Conservation (phyloP, 2,113 vertebrate genomes). For the Nannospalax galili region DNA sequence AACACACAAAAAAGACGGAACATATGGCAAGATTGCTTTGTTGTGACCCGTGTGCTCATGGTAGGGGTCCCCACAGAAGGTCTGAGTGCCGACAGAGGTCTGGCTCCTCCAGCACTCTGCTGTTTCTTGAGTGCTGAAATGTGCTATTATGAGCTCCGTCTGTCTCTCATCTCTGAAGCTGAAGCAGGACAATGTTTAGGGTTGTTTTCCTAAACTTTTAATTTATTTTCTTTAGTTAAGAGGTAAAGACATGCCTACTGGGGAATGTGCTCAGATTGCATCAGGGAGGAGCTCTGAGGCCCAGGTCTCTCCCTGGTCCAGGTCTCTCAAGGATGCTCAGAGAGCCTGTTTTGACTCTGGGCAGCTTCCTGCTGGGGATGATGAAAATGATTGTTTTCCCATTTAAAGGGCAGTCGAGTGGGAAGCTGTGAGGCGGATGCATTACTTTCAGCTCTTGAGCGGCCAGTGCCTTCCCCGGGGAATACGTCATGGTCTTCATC, state of each 20-base stretch:
- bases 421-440: constrained; percentile 53
- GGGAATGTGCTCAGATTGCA: constrained; percentile 77
- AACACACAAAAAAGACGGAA: not conserved
- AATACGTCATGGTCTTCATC: constrained; percentile 29
- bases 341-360: constrained; percentile 75
- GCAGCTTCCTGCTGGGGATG: constrained; percentile 63
- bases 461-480: not conserved
- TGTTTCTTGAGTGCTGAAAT: not conserved
- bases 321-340: constrained; percentile 73
- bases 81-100: too few relatives aligned
- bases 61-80: not conserved
- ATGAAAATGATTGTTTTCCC: constrained; percentile 65
- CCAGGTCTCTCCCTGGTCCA: constrained; percentile 47
- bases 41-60: not conserved
- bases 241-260: constrained; percentile 65
- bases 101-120: not conserved
- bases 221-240: constrained; percentile 68
- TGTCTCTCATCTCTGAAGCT: constrained; percentile 16
- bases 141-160: not conserved
- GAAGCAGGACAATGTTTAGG: not conserved
- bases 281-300: constrained; percentile 74
- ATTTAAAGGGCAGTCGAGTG: constrained; percentile 58
- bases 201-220: constrained; percentile 61
- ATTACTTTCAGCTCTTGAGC: constrained; percentile 16
- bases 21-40: not conserved